Evolutionary conservation across 2,888 invertebrate genomes (phyloP), one percentile per base, ranked within the genome.

Genomic region (Orthosia cruda): DNA sequence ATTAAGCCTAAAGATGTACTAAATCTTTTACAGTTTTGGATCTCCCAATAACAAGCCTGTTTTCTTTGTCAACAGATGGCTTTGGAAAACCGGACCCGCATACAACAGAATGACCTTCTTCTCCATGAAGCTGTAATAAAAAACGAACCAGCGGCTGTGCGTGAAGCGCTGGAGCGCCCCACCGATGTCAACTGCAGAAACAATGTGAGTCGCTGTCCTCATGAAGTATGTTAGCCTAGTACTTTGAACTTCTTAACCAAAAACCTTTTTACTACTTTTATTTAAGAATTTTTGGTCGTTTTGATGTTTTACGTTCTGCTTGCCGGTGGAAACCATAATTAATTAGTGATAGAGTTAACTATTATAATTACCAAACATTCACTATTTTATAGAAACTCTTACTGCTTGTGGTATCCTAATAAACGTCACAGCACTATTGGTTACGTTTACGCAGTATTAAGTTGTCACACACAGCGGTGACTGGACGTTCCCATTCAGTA

Each of bases 51-150:
- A 55, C 15, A 23, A 54, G 3, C 0, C 15, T 20, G 40, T 23
- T 63, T 62, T 20, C 4, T 62, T 84, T 84, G 55, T 65, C 15
- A 5, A 15, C 89, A 95, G 95, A 94, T 94, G 94, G 87, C 87
- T 55, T 62, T 87, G 15, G 96, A 95, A 72, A 90, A 89, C 5
- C 92, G 97, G 20, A 94, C 97, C 0, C 92, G 97, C 1, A 97
- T 97, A 57, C 97, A 98, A 87, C 97, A 98, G 88, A 98, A 98
- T 89, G 98, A 98, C 90, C 94, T 98, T 59, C 95, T 98, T 3
- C 96, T 98, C 1, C 98, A 98, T 91, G 98, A 98, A 89, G 98
- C 98, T 4, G 98, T 98, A 50, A 98, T 98, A 91, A 98, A 98
- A 92, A 98, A 98, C 90, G 98, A 98, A 89, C 96, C 97, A 0